Conservation (phyloP, 2,113 vertebrate species). For the Microtus richardsoni region DNA sequence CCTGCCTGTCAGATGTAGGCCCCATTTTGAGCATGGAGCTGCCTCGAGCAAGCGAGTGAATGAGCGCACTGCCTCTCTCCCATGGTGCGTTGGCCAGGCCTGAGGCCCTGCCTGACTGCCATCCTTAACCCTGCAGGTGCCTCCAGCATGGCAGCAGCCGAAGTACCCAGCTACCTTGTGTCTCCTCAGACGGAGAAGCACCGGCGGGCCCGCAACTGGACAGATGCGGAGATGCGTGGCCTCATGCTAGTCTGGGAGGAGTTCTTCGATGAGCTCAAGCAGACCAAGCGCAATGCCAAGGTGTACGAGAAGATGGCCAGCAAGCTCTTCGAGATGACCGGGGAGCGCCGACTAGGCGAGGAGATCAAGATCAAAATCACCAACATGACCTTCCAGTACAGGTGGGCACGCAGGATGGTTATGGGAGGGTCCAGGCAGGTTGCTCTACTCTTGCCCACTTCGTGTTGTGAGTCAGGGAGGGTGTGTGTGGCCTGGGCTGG, state of each 20-base stretch:
- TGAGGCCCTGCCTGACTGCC: conserved; percentile 83
- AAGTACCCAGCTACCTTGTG: conserved; percentile 92
- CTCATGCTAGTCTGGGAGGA: conserved; percentile 98
- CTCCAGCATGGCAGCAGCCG: conserved; percentile 93
- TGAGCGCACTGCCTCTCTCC: conserved; percentile 79
- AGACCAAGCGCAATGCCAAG: conserved; percentile 98
- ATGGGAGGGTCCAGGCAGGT: neutral
- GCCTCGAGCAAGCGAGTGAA: conserved; percentile 83
- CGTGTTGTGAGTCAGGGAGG: neutral
- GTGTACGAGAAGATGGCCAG: conserved; percentile 99
- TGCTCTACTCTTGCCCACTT: neutral
- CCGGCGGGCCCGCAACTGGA: conserved; percentile 98
- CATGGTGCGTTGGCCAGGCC: conserved; percentile 84
- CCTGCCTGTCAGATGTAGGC: conserved; percentile 97
- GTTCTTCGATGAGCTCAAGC: conserved; percentile 96
- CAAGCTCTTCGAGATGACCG: conserved; percentile 96
- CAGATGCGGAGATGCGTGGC: conserved; percentile 97
- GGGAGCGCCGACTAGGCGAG: conserved; percentile 96
- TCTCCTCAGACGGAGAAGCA: conserved; percentile 95
- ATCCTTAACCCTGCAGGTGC: conserved; percentile 87
- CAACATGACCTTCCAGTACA: conserved; percentile 99
- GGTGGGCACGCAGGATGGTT: conserved; percentile 85
- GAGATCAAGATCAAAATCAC: conserved; percentile 99
- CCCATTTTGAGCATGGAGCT: conserved; percentile 97
- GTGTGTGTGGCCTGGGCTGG: neutral